Conservation (phyloP, 2,113 vertebrate genomes). For the Ophthalmolycus amberensis region DNA sequence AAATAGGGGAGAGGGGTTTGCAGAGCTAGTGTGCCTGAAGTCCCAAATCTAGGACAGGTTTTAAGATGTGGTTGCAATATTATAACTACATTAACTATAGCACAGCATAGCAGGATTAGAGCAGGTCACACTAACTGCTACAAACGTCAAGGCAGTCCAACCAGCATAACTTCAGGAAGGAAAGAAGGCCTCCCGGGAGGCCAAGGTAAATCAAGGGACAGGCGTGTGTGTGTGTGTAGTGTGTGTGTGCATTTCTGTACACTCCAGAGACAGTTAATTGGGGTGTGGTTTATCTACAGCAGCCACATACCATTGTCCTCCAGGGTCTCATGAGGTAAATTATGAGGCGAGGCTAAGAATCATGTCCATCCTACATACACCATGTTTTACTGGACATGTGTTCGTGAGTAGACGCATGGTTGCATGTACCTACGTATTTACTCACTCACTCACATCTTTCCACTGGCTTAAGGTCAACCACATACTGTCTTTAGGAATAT, state of each 20-base stretch:
- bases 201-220: constrained; percentile 55
- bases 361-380: constrained; percentile 9
- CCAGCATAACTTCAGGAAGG: constrained; percentile 52
- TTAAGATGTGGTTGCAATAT: not conserved
- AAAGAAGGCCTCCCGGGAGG: constrained; percentile 56
- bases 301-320: constrained; percentile 64
- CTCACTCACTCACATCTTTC: constrained; percentile 40
- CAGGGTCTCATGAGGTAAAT: constrained; percentile 50
- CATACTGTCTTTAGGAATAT: constrained; percentile 34
- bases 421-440: constrained; percentile 26
- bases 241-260: constrained; percentile 51
- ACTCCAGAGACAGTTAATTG: constrained; percentile 64
- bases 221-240: constrained; percentile 28
- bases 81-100: not conserved
- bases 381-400: not conserved
- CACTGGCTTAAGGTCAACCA: constrained; percentile 41
- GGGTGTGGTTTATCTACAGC: constrained; percentile 58
- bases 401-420: constrained; percentile 22
- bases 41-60: not conserved
- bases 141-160: constrained; percentile 36
- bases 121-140: constrained; percentile 36
- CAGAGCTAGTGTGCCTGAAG: not conserved
- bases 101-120: not conserved
- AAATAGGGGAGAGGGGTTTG: constrained; percentile 18
- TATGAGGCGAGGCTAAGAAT: constrained; percentile 7